Conservation (phyloP, 2,888 invertebrate species). For the Sclerodermus sp. region DNA sequence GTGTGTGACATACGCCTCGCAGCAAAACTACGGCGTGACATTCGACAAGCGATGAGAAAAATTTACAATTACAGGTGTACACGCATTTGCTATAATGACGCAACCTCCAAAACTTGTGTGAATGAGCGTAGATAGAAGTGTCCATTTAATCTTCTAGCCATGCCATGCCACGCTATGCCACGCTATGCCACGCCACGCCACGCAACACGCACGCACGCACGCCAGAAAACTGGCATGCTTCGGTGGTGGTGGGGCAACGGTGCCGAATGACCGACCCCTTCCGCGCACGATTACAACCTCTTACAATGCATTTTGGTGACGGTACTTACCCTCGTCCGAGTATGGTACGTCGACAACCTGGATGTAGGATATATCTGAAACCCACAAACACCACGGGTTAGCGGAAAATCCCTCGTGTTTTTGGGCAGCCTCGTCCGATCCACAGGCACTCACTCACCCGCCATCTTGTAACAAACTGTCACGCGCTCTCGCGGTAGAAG, state of each 20-base stretch:
- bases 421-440: constrained; percentile 45
- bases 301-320: constrained; percentile 26
- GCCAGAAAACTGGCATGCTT: constrained; percentile 30
- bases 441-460: constrained; percentile 57
- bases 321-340: constrained; percentile 50
- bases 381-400: constrained; percentile 54
- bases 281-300: constrained; percentile 23
- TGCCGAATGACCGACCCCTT: constrained; percentile 25
- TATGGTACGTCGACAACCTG: constrained; percentile 48
- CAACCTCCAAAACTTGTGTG: constrained; percentile 25
- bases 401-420: constrained; percentile 51
- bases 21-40: constrained; percentile 28
- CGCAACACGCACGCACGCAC: constrained; percentile 24
- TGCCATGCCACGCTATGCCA: too few relatives aligned
- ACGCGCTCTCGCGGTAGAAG: constrained; percentile 41
- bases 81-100: constrained; percentile 8
- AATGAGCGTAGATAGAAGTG: neutral
- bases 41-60: constrained; percentile 13
- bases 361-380: constrained; percentile 55
- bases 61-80: constrained; percentile 12
- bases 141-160: constrained; percentile 9
- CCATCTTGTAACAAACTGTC: constrained; percentile 57
- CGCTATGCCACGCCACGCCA: too few relatives aligned
- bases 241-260: constrained; percentile 25
- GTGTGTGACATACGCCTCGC: constrained; percentile 26